Evolutionary conservation across 2,888 invertebrate species (phyloP), one percentile per base, ranked within the genome.

Genomic region (Trypoxylon attenuatum): DNA sequence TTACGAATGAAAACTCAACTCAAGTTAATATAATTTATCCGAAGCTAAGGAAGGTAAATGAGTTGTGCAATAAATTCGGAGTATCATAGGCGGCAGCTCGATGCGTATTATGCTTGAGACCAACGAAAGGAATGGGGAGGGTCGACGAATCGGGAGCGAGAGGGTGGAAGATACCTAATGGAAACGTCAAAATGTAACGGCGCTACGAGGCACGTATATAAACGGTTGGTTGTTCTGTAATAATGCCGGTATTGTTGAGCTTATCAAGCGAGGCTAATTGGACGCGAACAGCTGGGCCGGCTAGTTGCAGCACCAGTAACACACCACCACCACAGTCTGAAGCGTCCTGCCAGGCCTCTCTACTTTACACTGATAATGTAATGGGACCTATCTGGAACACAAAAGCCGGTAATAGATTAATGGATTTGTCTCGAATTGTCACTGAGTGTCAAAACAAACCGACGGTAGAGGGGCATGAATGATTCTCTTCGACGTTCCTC

Each of bases 231-330:
- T 84, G 80, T 81, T 82, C 82, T 78, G 80, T 78, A 84, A 85
- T 85, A 86, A 84, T 81, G 81, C 80, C 75, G 82, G 83, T 83
- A 84, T 85, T 85, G 84, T 85, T 82, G 82, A 85, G 86, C 84
- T 85, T 85, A 86, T 86, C 84, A 85, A 85, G 83, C 79, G 83
- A 83, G 80, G 84, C 84, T 86, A 86, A 86, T 86, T 86, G 84
- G 81, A 84, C 77, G 80, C 82, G 82, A 84, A 84, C 86, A 86
- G 86, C 84, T 85, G 86, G 82, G 58, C 78, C 81, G 82, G 57
- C 69, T 57, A 62, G 69, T 67, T 68, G 64, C 69, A 57, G 65
- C 58, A 64, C 69, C 66, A 64, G 68, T 71, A 55, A 59, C 56
- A 67, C 51, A 53, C 67, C 63, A 43, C 62, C 46, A 58, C 69